These are phyloP conservation scores for Daphoenositta chrysoptera DNA, from an alignment of 2,113 vertebrate genomes.

Conservation along the genomic window DNA sequence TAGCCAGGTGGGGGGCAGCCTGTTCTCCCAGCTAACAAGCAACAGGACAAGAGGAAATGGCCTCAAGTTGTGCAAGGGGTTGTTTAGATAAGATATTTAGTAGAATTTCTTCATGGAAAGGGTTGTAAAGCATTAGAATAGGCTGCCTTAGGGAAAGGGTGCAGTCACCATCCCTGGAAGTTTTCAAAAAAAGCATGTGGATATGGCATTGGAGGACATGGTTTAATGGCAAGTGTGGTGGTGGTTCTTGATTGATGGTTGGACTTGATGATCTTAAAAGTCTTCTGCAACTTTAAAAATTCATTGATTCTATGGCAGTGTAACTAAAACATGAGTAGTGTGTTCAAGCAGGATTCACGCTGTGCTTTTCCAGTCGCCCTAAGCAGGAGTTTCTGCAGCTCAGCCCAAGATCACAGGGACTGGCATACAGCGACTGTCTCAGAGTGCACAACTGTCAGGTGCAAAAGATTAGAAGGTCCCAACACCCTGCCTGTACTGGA, in stretches of 20 bases:
- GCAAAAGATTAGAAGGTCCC: not conserved
- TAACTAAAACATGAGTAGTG: accelerated
- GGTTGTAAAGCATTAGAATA: not conserved
- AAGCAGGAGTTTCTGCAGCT: not conserved
- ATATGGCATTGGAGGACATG: not conserved
- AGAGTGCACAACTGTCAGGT: not conserved
- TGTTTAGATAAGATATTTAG: not conserved
- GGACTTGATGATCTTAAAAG: not conserved
- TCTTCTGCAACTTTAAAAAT: not conserved
- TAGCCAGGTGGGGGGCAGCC: not conserved
- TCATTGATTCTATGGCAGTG: not conserved
- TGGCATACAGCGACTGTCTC: not conserved
- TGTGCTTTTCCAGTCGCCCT: not conserved
- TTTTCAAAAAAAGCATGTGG: accelerated
- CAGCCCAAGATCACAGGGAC: no score
- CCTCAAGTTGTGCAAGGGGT: no score
- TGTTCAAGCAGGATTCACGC: not conserved
- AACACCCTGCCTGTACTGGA: accelerated
- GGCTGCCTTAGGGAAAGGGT: not conserved
- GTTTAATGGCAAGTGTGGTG: not conserved
- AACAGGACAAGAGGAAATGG: not conserved
- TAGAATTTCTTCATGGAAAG: no score
- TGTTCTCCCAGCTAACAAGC: not conserved
- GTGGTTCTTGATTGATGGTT: no score
- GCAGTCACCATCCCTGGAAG: not conserved